Conservation (phyloP, 2,113 vertebrate species). For the Platichthys flesus region DNA sequence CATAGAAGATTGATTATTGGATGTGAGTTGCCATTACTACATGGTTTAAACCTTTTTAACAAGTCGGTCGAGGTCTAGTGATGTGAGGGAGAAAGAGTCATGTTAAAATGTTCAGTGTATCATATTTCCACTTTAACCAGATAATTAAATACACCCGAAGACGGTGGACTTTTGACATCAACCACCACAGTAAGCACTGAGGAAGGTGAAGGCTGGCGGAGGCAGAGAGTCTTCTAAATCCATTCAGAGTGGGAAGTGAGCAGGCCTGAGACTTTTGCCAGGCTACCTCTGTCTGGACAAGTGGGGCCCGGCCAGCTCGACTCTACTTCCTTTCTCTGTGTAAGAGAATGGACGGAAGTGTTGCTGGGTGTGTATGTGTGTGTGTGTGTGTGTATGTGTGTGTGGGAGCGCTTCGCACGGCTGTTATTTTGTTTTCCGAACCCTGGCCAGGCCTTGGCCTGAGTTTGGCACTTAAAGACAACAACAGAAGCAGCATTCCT, state of each 20-base stretch:
- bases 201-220: neutral
- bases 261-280: conserved; percentile 35
- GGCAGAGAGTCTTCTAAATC: conserved; percentile 28
- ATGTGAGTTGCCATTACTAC: no score
- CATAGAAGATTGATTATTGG: no score
- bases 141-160: conserved; percentile 7
- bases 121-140: conserved; percentile 2
- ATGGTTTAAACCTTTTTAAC: no score
- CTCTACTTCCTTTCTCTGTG: conserved; percentile 73
- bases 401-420: conserved; percentile 34
- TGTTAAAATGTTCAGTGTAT: conserved; percentile 2
- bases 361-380: conserved; percentile 48
- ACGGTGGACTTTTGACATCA: neutral
- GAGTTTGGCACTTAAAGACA: conserved; percentile 71
- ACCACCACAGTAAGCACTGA: neutral
- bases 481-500: conserved; percentile 71
- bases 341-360: conserved; percentile 78
- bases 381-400: conserved; percentile 10
- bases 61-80: neutral
- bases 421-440: conserved; percentile 74
- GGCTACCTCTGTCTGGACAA: conserved; percentile 60
- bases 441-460: conserved; percentile 60
- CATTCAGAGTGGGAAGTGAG: conserved; percentile 28
- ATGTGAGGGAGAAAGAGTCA: neutral
- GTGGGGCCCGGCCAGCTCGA: conserved; percentile 55